These are phyloP conservation scores for human (Homo sapiens) DNA, from an alignment of 2,113 vertebrate species.

Conservation along the genomic window DNA sequence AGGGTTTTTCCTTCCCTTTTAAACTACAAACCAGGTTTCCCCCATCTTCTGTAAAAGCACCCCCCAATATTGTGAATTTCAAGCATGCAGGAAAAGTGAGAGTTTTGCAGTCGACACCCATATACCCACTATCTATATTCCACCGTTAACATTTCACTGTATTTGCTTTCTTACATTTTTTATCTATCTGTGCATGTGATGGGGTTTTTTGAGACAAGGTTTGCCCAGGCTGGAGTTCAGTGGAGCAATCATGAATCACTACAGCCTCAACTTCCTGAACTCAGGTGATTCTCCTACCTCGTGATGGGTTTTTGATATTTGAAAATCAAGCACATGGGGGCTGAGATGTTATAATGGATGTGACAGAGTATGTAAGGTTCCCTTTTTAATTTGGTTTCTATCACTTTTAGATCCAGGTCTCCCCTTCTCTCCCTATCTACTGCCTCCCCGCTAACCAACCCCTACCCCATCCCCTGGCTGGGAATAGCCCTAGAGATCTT, in stretches of 20 bases:
- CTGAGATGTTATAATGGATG: neutral
- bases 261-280: too few relatives aligned
- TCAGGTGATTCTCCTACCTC: too few relatives aligned
- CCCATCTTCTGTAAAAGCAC: neutral
- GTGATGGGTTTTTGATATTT: neutral
- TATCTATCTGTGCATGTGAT: neutral
- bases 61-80: neutral
- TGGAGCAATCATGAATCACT: too few relatives aligned
- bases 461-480: neutral
- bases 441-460: fast-evolving
- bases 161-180: neutral
- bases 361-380: neutral
- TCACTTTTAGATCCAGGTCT: neutral
- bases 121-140: neutral
- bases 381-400: neutral
- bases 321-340: neutral
- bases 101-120: neutral
- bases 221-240: too few relatives aligned
- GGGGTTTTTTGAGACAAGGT: too few relatives aligned
- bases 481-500: neutral
- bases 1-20: neutral
- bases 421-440: neutral
- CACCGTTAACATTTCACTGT: neutral
- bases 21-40: neutral
- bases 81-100: neutral